Evolutionary conservation across 2,797 vertebrate species (phyloP).

Genomic region (Onychomys torridus): DNA sequence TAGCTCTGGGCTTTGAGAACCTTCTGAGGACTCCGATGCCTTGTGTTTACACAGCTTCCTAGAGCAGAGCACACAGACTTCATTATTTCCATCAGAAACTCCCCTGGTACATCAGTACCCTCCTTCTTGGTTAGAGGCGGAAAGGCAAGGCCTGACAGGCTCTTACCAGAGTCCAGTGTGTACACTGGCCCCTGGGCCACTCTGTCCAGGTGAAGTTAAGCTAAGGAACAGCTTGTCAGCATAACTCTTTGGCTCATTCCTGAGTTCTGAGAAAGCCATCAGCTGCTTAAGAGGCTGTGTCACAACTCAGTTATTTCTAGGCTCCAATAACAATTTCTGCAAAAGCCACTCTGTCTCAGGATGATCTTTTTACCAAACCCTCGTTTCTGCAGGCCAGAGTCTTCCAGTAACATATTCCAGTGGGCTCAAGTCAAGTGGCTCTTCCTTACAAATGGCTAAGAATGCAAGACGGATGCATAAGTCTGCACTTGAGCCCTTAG

Average conservation of each 20-base stretch:
- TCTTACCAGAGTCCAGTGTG: neutral
- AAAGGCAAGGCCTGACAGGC: neutral
- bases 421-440: constrained; percentile 65
- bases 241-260: neutral
- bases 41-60: constrained; percentile 27
- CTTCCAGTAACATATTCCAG: constrained; percentile 58
- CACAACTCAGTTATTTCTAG: neutral
- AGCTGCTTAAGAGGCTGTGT: constrained; percentile 25
- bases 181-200: neutral
- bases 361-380: constrained; percentile 71
- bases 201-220: neutral
- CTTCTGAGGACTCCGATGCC: neutral
- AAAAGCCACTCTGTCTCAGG: constrained; percentile 27
- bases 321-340: constrained; percentile 44
- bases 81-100: neutral
- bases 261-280: constrained; percentile 48
- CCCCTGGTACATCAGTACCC: neutral
- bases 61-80: neutral
- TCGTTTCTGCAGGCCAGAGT: constrained; percentile 14
- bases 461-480: constrained; percentile 73
- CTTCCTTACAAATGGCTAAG: constrained; percentile 80
- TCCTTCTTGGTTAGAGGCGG: neutral
- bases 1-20: neutral
- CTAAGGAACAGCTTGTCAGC: neutral
- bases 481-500: constrained; percentile 74